A percentile compares a stretch with the other conserved stretches of the same genome.
phyloP scores from a whole-genome alignment of 2,888 invertebrate species.

The Sicus ferrugineus region DNA sequence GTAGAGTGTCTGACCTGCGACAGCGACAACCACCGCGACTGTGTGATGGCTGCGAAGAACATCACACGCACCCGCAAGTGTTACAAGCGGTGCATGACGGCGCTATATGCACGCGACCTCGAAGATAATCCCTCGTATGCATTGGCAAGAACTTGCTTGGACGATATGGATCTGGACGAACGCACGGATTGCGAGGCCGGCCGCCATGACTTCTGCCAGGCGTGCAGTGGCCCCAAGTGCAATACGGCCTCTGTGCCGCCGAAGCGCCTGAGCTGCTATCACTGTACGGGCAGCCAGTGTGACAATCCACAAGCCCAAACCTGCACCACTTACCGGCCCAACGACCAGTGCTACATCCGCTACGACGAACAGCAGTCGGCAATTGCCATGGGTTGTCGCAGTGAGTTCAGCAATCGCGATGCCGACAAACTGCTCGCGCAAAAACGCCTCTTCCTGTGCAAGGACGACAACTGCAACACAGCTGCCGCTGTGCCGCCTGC shows the following conservation, averaged over 20 bases:
- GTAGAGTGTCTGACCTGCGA: slow-evolving; percentile 56
- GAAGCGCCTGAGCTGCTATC: slow-evolving; percentile 48
- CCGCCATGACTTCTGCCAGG: slow-evolving; percentile 45
- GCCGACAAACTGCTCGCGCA: slow-evolving; percentile 47
- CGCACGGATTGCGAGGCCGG: slow-evolving; percentile 48
- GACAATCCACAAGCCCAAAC: slow-evolving; percentile 41
- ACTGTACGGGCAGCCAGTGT: slow-evolving; percentile 51
- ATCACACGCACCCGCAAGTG: slow-evolving; percentile 49
- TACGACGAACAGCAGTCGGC: slow-evolving; percentile 51
- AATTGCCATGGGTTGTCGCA: slow-evolving; percentile 51
- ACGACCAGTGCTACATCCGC: slow-evolving; percentile 54
- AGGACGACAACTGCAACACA: slow-evolving; percentile 52
- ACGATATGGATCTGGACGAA: slow-evolving; percentile 55
- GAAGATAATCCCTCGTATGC: slow-evolving; percentile 54
- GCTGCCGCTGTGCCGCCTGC: slow-evolving; percentile 43
- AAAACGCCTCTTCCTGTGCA: slow-evolving; percentile 51
- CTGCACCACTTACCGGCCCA: slow-evolving; percentile 50
- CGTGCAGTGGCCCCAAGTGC: slow-evolving; percentile 49
- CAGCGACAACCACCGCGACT: slow-evolving; percentile 45
- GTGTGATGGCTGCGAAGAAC: slow-evolving; percentile 40
- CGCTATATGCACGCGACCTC: slow-evolving; percentile 48
- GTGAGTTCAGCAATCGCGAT: slow-evolving; percentile 50
- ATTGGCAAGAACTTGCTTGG: slow-evolving; percentile 53
- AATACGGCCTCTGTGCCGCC: slow-evolving; percentile 47
- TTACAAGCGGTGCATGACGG: slow-evolving; percentile 53